phyloP scores from a whole-genome alignment of 2,888 invertebrate genomes.

The Chloroclystis v-ata region DNA sequence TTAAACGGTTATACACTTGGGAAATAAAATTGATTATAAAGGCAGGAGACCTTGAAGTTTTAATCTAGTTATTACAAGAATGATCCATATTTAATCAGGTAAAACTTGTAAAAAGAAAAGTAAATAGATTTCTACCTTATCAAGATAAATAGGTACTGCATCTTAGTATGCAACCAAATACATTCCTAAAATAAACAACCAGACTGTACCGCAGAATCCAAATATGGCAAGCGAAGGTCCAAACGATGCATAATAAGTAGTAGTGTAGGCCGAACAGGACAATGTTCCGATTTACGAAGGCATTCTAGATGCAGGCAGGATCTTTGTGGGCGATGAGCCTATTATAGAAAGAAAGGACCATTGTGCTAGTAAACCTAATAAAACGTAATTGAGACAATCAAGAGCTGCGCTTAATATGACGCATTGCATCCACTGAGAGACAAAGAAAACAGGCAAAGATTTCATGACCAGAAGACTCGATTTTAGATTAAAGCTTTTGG shows the following conservation, averaged over 20 bases:
- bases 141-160: no score
- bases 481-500: slow-evolving; percentile 13
- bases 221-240: slow-evolving; percentile 50
- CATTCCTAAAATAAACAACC: slow-evolving; percentile 31
- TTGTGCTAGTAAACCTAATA: slow-evolving; percentile 33
- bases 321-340: slow-evolving; percentile 38
- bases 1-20: neutral
- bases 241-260: slow-evolving; percentile 52
- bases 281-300: slow-evolving; percentile 22
- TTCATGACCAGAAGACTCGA: neutral
- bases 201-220: slow-evolving; percentile 33
- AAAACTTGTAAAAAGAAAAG: no score
- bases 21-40: neutral
- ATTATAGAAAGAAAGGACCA: slow-evolving; percentile 23
- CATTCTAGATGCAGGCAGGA: slow-evolving; percentile 31
- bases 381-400: slow-evolving; percentile 29
- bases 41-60: no score
- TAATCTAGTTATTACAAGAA: no score
- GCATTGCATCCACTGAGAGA: no score
- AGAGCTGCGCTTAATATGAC: slow-evolving; percentile 1
- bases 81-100: no score
- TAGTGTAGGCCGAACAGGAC: slow-evolving; percentile 48
- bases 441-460: no score
- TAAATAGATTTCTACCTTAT: no score
- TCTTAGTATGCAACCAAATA: slow-evolving; percentile 28